These are phyloP conservation scores for Taenioides sp. DNA, from an alignment of 2,797 vertebrate genomes.

Conservation along the genomic window DNA sequence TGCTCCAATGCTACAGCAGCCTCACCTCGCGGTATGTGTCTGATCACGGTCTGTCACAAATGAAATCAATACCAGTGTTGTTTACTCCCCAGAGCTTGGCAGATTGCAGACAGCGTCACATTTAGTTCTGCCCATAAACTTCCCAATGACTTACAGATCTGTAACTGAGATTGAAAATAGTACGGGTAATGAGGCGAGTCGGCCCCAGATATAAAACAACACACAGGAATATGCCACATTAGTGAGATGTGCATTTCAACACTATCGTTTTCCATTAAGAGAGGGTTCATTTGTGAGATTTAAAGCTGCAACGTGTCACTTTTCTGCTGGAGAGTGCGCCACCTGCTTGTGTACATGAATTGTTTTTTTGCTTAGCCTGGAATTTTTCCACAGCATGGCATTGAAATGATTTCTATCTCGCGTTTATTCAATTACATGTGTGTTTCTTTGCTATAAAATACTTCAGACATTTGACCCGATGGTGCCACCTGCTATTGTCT, in stretches of 20 bases:
- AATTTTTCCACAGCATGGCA: not conserved
- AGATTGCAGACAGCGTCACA: conserved; percentile 20
- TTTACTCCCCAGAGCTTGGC: conserved; percentile 9
- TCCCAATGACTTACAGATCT: conserved; percentile 76
- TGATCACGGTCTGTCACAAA: not conserved
- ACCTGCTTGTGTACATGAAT: not conserved
- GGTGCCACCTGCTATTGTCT: too few species aligned
- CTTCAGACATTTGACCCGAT: too few species aligned
- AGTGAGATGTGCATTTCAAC: conserved; percentile 7
- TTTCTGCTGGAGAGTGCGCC: not conserved
- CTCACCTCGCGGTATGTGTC: not conserved
- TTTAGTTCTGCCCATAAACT: conserved; percentile 76
- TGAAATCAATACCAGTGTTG: conserved; percentile 16
- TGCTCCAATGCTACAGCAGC: not conserved
- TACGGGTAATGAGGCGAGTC: conserved; percentile 32
- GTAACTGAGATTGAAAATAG: conserved; percentile 74
- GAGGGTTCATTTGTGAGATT: not conserved
- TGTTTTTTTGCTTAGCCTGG: not conserved
- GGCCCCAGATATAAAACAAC: not conserved
- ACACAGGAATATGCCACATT: not conserved
- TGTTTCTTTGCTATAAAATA: too few species aligned
- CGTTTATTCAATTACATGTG: too few species aligned
- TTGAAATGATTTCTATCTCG: too few species aligned
- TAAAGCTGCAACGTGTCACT: not conserved
- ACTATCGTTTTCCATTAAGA: not conserved